Conservation (phyloP, 1,140 invertebrate species). For the Nebria ingens region DNA sequence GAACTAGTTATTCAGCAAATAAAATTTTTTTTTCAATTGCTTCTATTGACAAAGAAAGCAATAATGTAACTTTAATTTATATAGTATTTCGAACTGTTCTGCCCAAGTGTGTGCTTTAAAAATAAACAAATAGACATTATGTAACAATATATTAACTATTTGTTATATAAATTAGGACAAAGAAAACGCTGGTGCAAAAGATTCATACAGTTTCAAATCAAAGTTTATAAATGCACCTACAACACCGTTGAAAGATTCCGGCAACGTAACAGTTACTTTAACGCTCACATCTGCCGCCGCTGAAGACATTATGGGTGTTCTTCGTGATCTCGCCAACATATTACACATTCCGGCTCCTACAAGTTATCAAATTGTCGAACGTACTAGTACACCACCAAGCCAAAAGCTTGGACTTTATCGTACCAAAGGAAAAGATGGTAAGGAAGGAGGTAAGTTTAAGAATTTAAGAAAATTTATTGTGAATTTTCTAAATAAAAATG, state of each 20-base stretch:
- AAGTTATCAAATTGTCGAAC: slow-evolving; percentile 74
- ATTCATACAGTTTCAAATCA: slow-evolving; percentile 33
- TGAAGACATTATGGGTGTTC: slow-evolving; percentile 83
- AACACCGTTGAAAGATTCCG: slow-evolving; percentile 55
- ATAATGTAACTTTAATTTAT: no score
- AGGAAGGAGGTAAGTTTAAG: slow-evolving; percentile 57
- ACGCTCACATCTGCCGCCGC: slow-evolving; percentile 81
- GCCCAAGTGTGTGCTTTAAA: no score
- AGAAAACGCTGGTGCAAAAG: slow-evolving; percentile 35
- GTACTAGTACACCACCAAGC: slow-evolving; percentile 64
- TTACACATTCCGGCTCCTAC: slow-evolving; percentile 78
- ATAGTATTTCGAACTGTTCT: no score
- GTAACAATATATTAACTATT: background rate
- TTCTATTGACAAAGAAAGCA: no score
- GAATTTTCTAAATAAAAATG: no score
- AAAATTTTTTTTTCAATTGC: no score
- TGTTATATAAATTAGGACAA: slow-evolving; percentile 40
- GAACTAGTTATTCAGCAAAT: no score
- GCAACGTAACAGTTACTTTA: slow-evolving; percentile 86
- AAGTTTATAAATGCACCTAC: slow-evolving; percentile 38
- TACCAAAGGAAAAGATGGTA: slow-evolving; percentile 73
- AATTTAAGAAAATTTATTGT: no score
- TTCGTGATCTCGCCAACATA: slow-evolving; percentile 83
- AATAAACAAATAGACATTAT: slow-evolving; percentile 28
- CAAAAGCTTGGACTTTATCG: slow-evolving; percentile 71